Conservation (phyloP, 2,888 invertebrate genomes). For the Euclidia mi region DNA sequence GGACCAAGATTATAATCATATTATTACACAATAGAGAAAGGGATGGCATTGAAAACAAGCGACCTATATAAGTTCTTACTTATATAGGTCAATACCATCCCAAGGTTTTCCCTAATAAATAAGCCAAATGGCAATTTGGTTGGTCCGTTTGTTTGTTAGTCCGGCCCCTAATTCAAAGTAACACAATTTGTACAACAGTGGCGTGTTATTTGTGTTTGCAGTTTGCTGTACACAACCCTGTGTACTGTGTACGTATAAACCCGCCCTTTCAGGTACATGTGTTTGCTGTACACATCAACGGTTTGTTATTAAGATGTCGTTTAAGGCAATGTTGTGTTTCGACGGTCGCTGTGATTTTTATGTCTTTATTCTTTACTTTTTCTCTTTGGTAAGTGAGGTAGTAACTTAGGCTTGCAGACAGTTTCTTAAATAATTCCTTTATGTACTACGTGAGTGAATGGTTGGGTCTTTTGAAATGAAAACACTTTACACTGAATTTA, state of each 20-base stretch:
- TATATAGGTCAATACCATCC: no score
- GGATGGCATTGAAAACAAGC: no score
- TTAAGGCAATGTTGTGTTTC: background rate
- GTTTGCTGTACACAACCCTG: constrained; percentile 74
- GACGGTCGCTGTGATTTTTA: background rate
- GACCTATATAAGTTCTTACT: no score
- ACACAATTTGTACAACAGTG: constrained; percentile 78
- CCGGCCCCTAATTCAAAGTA: constrained; percentile 79
- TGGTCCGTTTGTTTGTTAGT: constrained; percentile 72
- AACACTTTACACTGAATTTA: no score
- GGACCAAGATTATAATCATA: no score
- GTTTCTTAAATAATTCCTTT: no score
- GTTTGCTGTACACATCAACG: constrained; percentile 2
- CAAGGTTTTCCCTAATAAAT: constrained; percentile 73
- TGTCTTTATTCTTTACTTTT: no score
- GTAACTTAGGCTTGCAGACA: no score
- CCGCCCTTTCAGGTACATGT: constrained; percentile 17
- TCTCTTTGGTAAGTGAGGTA: no score
- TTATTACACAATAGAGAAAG: no score
- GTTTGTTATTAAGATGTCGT: constrained; percentile 1
- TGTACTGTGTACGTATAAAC: constrained; percentile 51
- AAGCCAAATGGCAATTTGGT: constrained; percentile 69
- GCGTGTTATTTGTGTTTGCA: constrained; percentile 74
- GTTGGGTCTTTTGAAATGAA: no score
- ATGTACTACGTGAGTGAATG: no score